Conservation (phyloP, 2,888 invertebrate species). For the Agrotis clavis region DNA sequence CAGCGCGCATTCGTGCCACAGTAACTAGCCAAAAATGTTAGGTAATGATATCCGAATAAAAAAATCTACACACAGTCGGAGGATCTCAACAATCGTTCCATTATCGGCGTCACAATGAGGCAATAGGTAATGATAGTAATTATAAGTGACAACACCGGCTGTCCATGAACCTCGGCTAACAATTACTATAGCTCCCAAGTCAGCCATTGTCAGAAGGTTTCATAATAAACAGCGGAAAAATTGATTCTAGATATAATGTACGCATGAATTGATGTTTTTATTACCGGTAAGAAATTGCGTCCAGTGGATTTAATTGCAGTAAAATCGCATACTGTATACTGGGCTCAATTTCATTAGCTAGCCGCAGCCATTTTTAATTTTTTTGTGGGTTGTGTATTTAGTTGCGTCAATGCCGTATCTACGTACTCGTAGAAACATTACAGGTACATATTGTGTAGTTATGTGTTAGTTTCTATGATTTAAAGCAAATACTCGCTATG, state of each 20-base stretch:
- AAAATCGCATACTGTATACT: not conserved
- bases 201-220: conserved; percentile 61
- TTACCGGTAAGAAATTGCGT: conserved; percentile 21
- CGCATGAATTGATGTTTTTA: conserved; percentile 36
- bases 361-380: not conserved
- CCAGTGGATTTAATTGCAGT: conserved; percentile 9
- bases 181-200: conserved; percentile 53
- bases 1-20: too few relatives aligned
- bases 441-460: not conserved
- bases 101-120: conserved; percentile 73
- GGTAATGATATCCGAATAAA: conserved; percentile 36
- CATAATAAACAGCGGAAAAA: conserved; percentile 48
- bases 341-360: not conserved
- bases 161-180: conserved; percentile 55
- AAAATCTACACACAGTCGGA: conserved; percentile 28
- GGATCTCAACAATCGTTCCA: conserved; percentile 46
- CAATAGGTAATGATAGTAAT: conserved; percentile 82
- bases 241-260: conserved; percentile 40
- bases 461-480: not conserved
- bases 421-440: not conserved
- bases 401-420: conserved; percentile 3
- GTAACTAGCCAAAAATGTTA: conserved; percentile 5
- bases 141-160: conserved; percentile 63
- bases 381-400: not conserved
- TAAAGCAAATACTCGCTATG: not conserved